These are phyloP conservation scores for Stenotaenia linearis DNA, from an alignment of 2,888 invertebrate species.

Conservation along the genomic window DNA sequence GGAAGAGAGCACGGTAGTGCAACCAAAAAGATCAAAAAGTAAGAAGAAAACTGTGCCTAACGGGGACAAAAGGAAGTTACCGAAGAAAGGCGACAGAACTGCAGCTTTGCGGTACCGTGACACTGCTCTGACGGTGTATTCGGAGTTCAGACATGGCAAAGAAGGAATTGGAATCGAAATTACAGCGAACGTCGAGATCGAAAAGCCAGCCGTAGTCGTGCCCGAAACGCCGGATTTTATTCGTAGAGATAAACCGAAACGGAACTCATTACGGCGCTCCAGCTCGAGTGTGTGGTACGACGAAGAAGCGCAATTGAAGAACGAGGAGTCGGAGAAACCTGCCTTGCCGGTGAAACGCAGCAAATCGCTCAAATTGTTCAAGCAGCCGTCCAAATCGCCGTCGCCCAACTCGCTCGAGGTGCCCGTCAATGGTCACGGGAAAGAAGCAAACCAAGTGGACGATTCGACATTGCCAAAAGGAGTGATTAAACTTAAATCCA, in stretches of 20 bases:
- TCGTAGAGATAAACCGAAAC: not conserved
- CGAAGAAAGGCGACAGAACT: not conserved
- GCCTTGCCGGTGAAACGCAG: slow-evolving; percentile 46
- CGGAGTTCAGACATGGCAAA: not conserved
- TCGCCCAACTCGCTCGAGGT: not conserved
- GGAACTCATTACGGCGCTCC: not conserved
- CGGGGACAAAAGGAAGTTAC: not conserved
- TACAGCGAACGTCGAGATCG: not conserved
- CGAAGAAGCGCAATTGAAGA: not conserved
- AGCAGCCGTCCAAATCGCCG: slow-evolving; percentile 35
- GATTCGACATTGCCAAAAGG: not conserved
- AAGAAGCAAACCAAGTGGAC: not conserved
- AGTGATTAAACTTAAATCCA: not conserved
- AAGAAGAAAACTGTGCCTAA: not conserved
- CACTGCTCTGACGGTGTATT: slow-evolving; percentile 30
- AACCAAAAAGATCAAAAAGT: not conserved
- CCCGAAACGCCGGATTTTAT: slow-evolving; percentile 21
- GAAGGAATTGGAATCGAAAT: not conserved
- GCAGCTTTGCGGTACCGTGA: slow-evolving; percentile 31
- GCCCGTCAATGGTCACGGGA: not conserved
- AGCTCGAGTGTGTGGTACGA: slow-evolving; percentile 32
- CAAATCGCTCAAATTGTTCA: slow-evolving; percentile 45
- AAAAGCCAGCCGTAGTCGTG: not conserved
- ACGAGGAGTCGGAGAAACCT: slow-evolving; percentile 39
- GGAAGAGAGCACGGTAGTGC: not conserved